phyloP scores from a whole-genome alignment of 2,797 vertebrate species.

The Leucoraja ocellata region DNA sequence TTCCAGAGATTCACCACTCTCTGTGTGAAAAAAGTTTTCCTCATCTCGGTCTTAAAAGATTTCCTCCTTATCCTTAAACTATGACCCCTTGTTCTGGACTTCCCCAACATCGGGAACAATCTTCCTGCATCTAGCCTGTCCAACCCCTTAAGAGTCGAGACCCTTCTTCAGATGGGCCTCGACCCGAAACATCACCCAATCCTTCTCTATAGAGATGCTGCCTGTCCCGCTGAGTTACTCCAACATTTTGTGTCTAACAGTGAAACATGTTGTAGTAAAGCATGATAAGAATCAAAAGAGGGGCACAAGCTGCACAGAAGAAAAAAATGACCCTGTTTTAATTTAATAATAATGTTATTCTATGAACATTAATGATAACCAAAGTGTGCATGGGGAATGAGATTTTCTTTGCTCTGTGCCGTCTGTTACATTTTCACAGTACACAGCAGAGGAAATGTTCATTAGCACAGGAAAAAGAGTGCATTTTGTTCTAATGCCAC shows the following conservation, averaged over 20 bases:
- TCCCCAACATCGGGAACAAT: no score
- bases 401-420: background rate
- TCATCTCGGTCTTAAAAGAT: no score
- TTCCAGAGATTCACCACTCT: no score
- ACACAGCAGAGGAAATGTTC: background rate
- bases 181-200: no score
- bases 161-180: no score
- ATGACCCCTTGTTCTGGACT: no score
- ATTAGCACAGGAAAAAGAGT: background rate
- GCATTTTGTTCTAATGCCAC: background rate
- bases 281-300: background rate
- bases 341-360: background rate
- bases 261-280: background rate
- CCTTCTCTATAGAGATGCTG: no score
- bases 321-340: background rate
- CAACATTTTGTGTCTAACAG: background rate
- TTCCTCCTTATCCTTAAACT: no score
- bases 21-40: no score
- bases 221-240: no score
- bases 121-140: no score
- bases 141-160: no score
- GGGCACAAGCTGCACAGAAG: background rate
- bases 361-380: background rate
- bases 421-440: background rate
- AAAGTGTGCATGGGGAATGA: background rate